Base-by-base conservation (phyloP, 1,140 invertebrate species). In the Pseudobourletiella spinata region DNA sequence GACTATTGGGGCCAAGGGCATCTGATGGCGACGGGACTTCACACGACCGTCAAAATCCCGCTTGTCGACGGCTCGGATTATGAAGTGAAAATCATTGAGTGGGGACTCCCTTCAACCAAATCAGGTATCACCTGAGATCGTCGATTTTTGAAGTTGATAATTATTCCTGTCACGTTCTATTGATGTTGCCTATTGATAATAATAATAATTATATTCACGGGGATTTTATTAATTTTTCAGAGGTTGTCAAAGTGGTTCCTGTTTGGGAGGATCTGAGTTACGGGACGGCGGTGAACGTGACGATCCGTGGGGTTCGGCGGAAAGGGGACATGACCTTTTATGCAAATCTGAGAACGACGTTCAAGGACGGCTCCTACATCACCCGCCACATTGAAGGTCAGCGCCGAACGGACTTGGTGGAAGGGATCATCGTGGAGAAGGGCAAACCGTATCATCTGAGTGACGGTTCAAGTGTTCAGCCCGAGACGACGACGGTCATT, bases 21-120 rank as follows among this genome's bases (percentile, higher is more conserved):
- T 18, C 39, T 63, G 2, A 64, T 66, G 68, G 64, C 65, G 22
- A 69, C 66, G 44, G 68, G 68, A n/a, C 63, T 69, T 29, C 68
- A 59, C 14, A 66, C 68, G 28, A 30, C 51, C 22, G 63, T 69
- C 28, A 63, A 66, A 16, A 29, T 63, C 29, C 29, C 61, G 14
- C 15, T 18, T 14, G 1, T 16, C 42, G 26, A 28, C 30, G 55
- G 20, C 16, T n/a, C 43, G 30, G 35, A 65, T 30, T 35, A 29
- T 28, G 22, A 35, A 3, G 48, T 43, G 3, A 64, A 64, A 65
- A 57, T 48, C 24, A 57, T 69, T 24, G 68, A 69, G 42, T 69
- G 68, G 68, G 68, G 68, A 44, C 55, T 69, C 35, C 64, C 68
- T 28, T 48, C 26, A 25, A 44, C 57, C 24, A 16, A 42, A 26